Evolutionary conservation across 2,888 invertebrate species (phyloP).

Genomic region (Aleiodes leptofemur): DNA sequence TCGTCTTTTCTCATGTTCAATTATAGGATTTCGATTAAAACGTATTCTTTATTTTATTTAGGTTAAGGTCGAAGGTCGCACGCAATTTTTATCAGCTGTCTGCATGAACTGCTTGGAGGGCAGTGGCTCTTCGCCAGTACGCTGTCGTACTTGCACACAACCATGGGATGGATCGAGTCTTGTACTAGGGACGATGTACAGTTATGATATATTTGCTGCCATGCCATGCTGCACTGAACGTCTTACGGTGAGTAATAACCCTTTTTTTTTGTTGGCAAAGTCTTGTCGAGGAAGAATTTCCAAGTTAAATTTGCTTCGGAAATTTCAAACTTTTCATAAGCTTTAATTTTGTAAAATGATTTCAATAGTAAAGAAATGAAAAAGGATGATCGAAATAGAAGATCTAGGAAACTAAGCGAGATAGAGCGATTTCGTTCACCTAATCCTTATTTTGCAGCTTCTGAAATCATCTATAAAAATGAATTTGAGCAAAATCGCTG

Average conservation of each 20-base stretch:
- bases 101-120: slow-evolving; percentile 97
- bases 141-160: slow-evolving; percentile 89
- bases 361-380: background rate
- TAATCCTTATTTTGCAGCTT: background rate
- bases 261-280: background rate
- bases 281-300: background rate
- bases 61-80: slow-evolving; percentile 94
- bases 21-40: background rate
- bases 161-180: slow-evolving; percentile 96
- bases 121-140: slow-evolving; percentile 84
- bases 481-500: no score
- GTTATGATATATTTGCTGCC: slow-evolving; percentile 98
- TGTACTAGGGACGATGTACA: slow-evolving; percentile 98
- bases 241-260: slow-evolving; percentile 82
- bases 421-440: background rate
- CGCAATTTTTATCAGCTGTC: slow-evolving; percentile 93
- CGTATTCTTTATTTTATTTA: slow-evolving; percentile 70
- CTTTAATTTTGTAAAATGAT: no score
- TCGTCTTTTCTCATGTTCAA: slow-evolving; percentile 14
- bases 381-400: background rate
- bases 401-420: background rate
- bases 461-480: no score
- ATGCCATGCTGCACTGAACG: slow-evolving; percentile 96
- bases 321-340: background rate
- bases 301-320: background rate